A percentile compares a stretch with the other conserved stretches of the same genome.
Evolutionary conservation across 2,113 vertebrate species (phyloP).

Genomic region (Globicephala melas): DNA sequence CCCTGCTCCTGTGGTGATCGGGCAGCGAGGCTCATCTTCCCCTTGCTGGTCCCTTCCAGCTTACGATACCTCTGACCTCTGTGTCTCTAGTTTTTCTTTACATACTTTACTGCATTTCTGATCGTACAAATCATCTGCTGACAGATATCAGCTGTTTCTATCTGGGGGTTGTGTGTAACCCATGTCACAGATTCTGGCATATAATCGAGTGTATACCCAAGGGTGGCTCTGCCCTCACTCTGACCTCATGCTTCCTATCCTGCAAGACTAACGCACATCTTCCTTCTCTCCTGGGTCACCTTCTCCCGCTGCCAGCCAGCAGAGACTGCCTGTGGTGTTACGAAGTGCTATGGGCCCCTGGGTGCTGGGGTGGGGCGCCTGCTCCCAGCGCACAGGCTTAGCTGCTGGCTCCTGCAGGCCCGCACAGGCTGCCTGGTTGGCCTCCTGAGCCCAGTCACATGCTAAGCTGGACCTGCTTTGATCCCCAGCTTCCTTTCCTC

Average conservation of each 20-base stretch:
- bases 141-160: rapidly evolving
- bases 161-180: background rate
- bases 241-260: background rate
- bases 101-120: background rate
- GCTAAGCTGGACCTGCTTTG: background rate
- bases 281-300: background rate
- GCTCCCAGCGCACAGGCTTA: rapidly evolving
- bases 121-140: background rate
- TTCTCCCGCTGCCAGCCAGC: background rate
- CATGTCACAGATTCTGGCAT: background rate
- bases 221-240: background rate
- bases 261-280: background rate
- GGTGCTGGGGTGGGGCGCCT: background rate
- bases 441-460: background rate
- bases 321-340: rapidly evolving
- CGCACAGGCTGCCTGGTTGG: background rate
- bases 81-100: background rate
- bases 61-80: background rate
- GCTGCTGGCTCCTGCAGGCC: background rate
- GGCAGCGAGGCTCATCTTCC: background rate
- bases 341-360: background rate
- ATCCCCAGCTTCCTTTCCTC: background rate
- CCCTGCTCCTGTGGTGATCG: background rate
- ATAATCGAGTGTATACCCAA: too few relatives aligned
- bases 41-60: background rate